phyloP scores from a whole-genome alignment of 2,113 vertebrate genomes.

The Mesoclemmys tuberculata region DNA sequence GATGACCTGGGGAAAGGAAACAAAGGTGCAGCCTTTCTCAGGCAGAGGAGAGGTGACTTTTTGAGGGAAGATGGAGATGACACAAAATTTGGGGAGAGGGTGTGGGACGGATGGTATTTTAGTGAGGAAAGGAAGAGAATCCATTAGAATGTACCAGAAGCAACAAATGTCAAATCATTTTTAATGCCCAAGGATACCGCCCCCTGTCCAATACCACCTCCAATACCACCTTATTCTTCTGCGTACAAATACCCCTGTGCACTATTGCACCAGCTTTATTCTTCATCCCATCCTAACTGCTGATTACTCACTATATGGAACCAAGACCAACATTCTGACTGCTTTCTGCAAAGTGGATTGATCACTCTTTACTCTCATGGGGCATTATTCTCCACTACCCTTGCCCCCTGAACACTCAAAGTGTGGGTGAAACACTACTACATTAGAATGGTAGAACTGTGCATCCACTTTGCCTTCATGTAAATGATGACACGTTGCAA shows the following conservation, averaged over 20 bases:
- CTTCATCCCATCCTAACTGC: not conserved
- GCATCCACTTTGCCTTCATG: rapidly evolving
- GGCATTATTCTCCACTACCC: not conserved
- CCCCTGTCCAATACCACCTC: not conserved
- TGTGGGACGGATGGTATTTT: not conserved
- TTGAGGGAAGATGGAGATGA: not conserved
- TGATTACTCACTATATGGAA: not conserved
- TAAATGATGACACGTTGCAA: not conserved
- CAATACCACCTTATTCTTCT: not conserved
- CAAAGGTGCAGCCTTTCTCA: not conserved
- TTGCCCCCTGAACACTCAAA: not conserved
- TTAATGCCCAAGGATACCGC: not conserved
- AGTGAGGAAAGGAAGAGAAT: not conserved
- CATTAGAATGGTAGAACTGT: not conserved
- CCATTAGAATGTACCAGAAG: not conserved
- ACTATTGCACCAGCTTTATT: not conserved
- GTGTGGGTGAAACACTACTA: not conserved
- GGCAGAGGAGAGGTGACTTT: not conserved
- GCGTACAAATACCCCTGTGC: not conserved
- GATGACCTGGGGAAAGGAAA: not conserved
- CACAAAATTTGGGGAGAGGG: not conserved
- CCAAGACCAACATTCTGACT: not conserved
- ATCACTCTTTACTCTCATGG: not conserved
- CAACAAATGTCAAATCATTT: not conserved
- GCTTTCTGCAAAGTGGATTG: not conserved